Percentiles rank a stretch among this genome's conserved stretches.
Evolutionary conservation across 23 tunicate species (phyloP).

Genomic region (Diplosoma virens): DNA sequence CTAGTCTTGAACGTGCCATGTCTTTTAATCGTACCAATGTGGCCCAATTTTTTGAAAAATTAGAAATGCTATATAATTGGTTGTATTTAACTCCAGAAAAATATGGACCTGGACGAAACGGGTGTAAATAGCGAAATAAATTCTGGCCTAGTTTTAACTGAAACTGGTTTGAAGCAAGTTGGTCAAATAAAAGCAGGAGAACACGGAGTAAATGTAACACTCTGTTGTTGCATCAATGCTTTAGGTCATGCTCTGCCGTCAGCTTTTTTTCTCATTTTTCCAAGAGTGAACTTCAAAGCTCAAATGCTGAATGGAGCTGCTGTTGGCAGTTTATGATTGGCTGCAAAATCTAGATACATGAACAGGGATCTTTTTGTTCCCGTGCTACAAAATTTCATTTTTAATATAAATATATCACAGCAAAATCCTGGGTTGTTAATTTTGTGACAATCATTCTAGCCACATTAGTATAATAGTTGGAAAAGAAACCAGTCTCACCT

Average conservation of each 20-base stretch:
- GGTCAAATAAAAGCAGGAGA: conserved; percentile 29
- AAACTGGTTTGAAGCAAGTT: conserved; percentile 40
- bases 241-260: conserved; percentile 20
- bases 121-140: conserved; percentile 32
- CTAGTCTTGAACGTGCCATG: conserved; percentile 48
- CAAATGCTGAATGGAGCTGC: not conserved
- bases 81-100: not conserved
- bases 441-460: too few species aligned
- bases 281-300: too few species aligned
- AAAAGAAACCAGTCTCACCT: not conserved
- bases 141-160: not conserved
- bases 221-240: conserved; percentile 47
- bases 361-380: not conserved
- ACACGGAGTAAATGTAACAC: conserved; percentile 36
- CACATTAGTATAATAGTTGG: too few species aligned
- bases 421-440: too few species aligned
- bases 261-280: conserved; percentile 19
- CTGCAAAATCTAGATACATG: too few species aligned
- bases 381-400: conserved; percentile 8
- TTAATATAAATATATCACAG: not conserved
- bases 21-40: conserved; percentile 28
- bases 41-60: conserved; percentile 20
- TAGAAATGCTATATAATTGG: conserved; percentile 6
- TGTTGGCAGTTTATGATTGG: conserved; percentile 9
- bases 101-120: conserved; percentile 53